Evolutionary conservation across 2,113 vertebrate genomes (phyloP), one percentile per base, ranked within the genome.

Genomic region (Pycnonotus jocosus): DNA sequence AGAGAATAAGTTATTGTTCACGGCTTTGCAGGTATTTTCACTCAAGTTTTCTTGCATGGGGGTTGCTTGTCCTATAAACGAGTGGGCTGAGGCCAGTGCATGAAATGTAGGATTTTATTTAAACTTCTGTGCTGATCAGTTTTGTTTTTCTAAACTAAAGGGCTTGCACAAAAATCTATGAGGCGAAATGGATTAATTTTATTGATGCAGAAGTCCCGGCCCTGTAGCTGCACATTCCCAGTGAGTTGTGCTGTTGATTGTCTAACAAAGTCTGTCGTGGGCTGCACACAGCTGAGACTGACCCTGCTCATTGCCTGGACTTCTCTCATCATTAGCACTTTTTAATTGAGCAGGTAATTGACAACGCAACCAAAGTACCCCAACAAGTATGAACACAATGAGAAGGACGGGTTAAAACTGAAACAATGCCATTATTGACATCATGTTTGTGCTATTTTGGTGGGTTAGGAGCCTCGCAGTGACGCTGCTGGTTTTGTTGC

Each of bases 401-500:
- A 70, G 12, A 30, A 80, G 7, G 27, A 18, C 38, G 23, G 24
- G 12, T 35, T 50, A 38, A 58, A 87, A 54, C 42, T 9, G 31
- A 48, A 82, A 54, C 27, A 27, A 81, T 37, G 6, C 48, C 25
- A 7, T 72, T 65, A 30, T 47, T 72, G 25, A 7, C 23, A 33
- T 53, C 8, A 2, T 37, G 11, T 35, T 71, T 23, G 23, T 71
- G 35, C 19, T 56, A 0, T 53, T 94, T 90, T 54, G 56, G 48
- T 69, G 65, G 73, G 25, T 37, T n/a, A 11, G 44, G 44, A 71
- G 82, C 87, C 58, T 69, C 72, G 71, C 72, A 91, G 90, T 81
- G 87, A 50, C 16, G 13, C 70, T 78, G 62, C 86, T 85, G 90
- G 83, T 91, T 94, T 66, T 93, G 80, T 74, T 87, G 92, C 87